These are phyloP conservation scores for Pedetes capensis DNA, from an alignment of 2,113 vertebrate species.

Conservation along the genomic window DNA sequence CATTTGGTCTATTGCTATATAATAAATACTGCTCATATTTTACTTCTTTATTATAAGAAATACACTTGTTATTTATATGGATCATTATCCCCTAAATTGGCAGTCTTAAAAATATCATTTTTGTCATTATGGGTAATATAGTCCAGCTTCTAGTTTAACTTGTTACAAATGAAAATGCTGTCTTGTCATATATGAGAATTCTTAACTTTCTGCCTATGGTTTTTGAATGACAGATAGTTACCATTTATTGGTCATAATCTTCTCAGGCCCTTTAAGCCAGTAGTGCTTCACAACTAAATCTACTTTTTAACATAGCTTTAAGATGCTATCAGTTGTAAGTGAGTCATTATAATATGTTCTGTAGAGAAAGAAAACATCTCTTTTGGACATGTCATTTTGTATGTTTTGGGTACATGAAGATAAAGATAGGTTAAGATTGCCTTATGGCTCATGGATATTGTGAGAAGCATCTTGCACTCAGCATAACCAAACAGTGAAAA, in stretches of 20 bases:
- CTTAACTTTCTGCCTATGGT: not conserved
- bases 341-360: not conserved
- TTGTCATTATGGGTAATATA: not conserved
- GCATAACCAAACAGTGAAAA: not conserved
- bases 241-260: not conserved
- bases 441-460: not conserved
- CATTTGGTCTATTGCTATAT: not conserved
- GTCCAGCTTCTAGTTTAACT: conserved; percentile 10
- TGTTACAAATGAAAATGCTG: not conserved
- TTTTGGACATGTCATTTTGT: not conserved
- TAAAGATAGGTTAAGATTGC: not conserved
- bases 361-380: conserved; percentile 7
- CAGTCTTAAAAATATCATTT: not conserved
- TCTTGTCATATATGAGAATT: conserved; percentile 5
- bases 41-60: not conserved
- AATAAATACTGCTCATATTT: conserved; percentile 19
- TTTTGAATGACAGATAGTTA: conserved; percentile 17
- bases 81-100: not conserved
- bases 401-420: not conserved
- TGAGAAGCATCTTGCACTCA: not conserved
- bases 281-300: not conserved
- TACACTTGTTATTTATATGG: conserved; percentile 24
- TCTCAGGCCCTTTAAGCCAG: not conserved
- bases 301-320: not conserved
- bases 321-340: not conserved